These are phyloP conservation scores for Bolinopsis microptera DNA, from an alignment of 37 sponge, comb jelly and placozoan genomes.

Conservation along the genomic window DNA sequence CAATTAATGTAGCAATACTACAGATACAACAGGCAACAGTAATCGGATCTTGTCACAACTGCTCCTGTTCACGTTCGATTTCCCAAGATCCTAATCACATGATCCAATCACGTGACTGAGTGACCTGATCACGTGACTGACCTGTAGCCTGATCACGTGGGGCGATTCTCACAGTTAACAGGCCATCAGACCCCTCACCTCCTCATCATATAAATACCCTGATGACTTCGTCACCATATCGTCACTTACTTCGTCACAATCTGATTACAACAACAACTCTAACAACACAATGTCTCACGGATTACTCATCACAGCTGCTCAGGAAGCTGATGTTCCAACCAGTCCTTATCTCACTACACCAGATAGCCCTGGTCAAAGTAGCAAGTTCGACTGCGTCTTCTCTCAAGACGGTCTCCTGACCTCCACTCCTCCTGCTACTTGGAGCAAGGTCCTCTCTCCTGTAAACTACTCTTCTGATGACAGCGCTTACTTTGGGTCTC, in stretches of 20 bases:
- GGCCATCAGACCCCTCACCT: constrained; percentile 8
- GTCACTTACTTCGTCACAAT: constrained; percentile 43
- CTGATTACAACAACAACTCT: neutral
- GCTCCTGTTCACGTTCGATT: neutral
- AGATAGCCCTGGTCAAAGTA: neutral
- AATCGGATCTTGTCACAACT: constrained; percentile 11
- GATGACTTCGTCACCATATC: constrained; percentile 49
- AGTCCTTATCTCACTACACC: constrained; percentile 1
- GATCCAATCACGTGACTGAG: constrained; percentile 6
- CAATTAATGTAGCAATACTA: neutral
- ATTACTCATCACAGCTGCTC: neutral
- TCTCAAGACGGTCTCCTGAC: neutral
- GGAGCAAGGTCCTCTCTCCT: neutral
- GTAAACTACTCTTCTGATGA: constrained; percentile 47
- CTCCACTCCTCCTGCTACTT: neutral
- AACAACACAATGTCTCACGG: constrained; percentile 28
- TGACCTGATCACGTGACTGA: neutral
- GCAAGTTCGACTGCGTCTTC: neutral
- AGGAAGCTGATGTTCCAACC: neutral
- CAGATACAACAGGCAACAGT: neutral
- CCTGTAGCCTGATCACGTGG: constrained; percentile 26
- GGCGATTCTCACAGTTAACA: constrained; percentile 35
- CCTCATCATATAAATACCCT: constrained; percentile 12
- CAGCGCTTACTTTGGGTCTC: constrained; percentile 58
- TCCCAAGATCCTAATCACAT: constrained; percentile 3